Base-by-base conservation (phyloP, 2,888 invertebrate genomes). In the Hydraecia micacea region DNA sequence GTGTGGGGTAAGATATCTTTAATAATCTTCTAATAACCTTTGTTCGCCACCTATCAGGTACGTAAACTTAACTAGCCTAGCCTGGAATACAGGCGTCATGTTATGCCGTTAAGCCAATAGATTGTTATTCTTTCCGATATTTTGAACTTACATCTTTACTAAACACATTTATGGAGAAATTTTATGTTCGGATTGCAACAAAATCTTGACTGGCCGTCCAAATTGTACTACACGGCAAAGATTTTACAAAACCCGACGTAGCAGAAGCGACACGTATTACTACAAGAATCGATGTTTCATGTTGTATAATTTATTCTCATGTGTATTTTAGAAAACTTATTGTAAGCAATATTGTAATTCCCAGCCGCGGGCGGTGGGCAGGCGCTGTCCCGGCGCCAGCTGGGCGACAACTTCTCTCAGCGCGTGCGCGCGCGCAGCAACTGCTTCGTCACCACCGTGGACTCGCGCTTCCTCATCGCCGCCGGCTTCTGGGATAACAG, bases 401-500 rank as follows among this genome's bases (percentile, higher is more conserved):
- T 99, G 82, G 99, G 99, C 73, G 99, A 99, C 95, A 99, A 99
- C 97, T 99, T 99, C 97, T 99, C 99, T 91, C 99, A 99, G 95
- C 98, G 99, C 93, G 97, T 99, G 86, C 98, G 98, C 93, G 99
- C 99, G 90, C 98, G 98, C 83, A 98, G 98, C 91, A 99, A 99
- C 95, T 99, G 99, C 95, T 99, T 99, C 97, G 99, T 99, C 49
- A 99, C 99, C 46, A 99, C 99, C 0, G 99, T 99, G 3, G 99
- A 99, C 96, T 99, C 99, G 92, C 97, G 99, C 86, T 99, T 99
- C 96, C 97, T 99, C 87, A 98, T 99, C 87, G 99, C 99, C 1
- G 99, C 99, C 92, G 99, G 99, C 75, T 99, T 99, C 97, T 99
- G 99, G 99, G 99, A 99, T 95, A 99, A 99, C 96, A 99, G 99